Evolutionary conservation across 92 coral and sea anemone genomes (phyloP).

Genomic region (Virgularia gustaviana): DNA sequence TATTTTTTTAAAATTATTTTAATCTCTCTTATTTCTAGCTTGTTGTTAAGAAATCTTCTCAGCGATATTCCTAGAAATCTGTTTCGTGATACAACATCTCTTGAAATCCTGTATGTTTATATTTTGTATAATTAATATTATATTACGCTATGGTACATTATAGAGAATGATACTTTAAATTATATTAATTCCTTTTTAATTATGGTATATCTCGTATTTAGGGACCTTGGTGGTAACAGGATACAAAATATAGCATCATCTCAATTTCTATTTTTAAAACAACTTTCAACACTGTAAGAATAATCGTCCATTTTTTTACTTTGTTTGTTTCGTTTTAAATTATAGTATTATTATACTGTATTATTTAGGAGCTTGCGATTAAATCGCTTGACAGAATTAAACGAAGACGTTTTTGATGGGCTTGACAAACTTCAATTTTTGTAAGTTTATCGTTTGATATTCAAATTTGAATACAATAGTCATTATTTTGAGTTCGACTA

Average conservation of each 20-base stretch:
- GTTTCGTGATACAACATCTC: slow-evolving; percentile 5
- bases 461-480: background rate
- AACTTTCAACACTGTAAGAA: slow-evolving; percentile 15
- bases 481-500: no score
- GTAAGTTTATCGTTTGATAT: slow-evolving; percentile 44
- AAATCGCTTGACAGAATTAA: slow-evolving; percentile 54
- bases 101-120: slow-evolving; percentile 13
- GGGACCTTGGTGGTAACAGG: slow-evolving; percentile 24
- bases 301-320: background rate
- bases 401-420: slow-evolving; percentile 57
- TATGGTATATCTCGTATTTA: no score
- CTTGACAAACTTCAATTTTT: slow-evolving; percentile 47
- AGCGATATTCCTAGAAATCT: background rate
- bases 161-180: background rate
- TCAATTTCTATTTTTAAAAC: background rate
- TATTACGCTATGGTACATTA: background rate
- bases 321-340: background rate
- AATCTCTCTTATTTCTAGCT: background rate
- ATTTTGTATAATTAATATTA: background rate
- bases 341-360: no score
- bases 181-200: background rate
- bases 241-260: background rate
- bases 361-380: slow-evolving; percentile 53
- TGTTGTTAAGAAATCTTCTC: background rate
- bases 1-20: no score